phyloP scores from a whole-genome alignment of 2,113 vertebrate genomes.

The Pluvianellus socialis region DNA sequence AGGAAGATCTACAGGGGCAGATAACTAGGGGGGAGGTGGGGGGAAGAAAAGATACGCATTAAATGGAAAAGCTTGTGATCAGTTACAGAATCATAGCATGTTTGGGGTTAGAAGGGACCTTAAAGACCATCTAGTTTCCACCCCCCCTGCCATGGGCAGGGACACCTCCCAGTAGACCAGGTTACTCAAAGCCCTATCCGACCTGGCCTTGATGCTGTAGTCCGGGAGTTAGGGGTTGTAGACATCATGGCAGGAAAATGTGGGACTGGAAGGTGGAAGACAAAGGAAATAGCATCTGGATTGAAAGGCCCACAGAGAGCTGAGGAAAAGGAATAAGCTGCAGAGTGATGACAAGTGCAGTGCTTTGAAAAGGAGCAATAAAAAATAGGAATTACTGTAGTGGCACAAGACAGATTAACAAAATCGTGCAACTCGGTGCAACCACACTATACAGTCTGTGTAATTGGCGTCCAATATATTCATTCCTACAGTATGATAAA shows the following conservation, averaged over 20 bases:
- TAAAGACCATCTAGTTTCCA: neutral
- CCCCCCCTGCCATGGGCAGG: neutral
- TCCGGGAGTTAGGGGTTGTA: neutral
- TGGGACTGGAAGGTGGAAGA: neutral
- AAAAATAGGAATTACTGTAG: neutral
- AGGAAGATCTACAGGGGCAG: neutral
- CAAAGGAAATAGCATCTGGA: neutral
- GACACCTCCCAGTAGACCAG: neutral
- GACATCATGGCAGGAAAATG: neutral
- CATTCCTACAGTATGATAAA: neutral
- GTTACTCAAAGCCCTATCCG: neutral
- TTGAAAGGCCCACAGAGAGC: neutral
- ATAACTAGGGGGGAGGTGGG: neutral
- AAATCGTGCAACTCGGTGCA: neutral
- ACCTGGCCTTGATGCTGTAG: neutral
- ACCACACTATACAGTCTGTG: neutral
- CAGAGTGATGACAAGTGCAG: neutral
- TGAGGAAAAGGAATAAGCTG: neutral
- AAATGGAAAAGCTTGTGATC: neutral
- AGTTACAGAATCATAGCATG: neutral
- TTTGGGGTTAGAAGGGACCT: neutral
- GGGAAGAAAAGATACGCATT: neutral
- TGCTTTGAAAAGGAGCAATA: neutral
- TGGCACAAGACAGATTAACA: neutral
- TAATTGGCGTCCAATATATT: neutral